phyloP scores from a whole-genome alignment of 2,888 invertebrate species.

The Molanna angustata region DNA sequence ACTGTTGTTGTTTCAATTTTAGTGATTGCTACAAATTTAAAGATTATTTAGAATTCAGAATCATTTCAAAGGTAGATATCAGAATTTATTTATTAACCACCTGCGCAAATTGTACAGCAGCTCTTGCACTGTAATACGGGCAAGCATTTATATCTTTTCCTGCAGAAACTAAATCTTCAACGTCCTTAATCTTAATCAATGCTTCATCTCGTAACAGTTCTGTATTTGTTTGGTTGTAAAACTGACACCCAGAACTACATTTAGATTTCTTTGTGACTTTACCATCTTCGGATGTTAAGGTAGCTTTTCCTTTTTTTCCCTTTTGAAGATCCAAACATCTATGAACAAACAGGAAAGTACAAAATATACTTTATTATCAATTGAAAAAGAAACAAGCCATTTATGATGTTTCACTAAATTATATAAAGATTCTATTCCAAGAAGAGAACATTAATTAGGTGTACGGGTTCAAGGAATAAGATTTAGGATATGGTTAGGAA shows the following conservation, averaged over 20 bases:
- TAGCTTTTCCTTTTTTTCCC: slow-evolving; percentile 56
- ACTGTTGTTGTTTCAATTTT: no score
- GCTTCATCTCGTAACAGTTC: slow-evolving; percentile 63
- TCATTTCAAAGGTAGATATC: no score
- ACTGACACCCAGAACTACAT: slow-evolving; percentile 62
- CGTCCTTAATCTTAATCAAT: slow-evolving; percentile 73
- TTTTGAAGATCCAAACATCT: slow-evolving; percentile 80
- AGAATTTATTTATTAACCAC: no score
- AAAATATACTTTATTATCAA: neutral
- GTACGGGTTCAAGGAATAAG: no score
- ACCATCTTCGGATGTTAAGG: slow-evolving; percentile 57
- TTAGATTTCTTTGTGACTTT: slow-evolving; percentile 61
- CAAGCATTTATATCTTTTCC: slow-evolving; percentile 76
- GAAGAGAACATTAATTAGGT: no score
- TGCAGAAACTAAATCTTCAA: slow-evolving; percentile 76
- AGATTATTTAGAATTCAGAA: no score
- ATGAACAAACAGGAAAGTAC: slow-evolving; percentile 3
- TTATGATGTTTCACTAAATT: no score
- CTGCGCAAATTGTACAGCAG: slow-evolving; percentile 81
- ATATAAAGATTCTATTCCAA: no score
- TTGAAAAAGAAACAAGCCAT: no score
- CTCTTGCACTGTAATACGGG: slow-evolving; percentile 89
- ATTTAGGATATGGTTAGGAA: no score
- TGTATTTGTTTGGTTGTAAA: slow-evolving; percentile 61
- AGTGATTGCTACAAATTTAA: no score